These are phyloP conservation scores for Drosophila varians DNA, from an alignment of 1,140 invertebrate genomes.

Conservation along the genomic window DNA sequence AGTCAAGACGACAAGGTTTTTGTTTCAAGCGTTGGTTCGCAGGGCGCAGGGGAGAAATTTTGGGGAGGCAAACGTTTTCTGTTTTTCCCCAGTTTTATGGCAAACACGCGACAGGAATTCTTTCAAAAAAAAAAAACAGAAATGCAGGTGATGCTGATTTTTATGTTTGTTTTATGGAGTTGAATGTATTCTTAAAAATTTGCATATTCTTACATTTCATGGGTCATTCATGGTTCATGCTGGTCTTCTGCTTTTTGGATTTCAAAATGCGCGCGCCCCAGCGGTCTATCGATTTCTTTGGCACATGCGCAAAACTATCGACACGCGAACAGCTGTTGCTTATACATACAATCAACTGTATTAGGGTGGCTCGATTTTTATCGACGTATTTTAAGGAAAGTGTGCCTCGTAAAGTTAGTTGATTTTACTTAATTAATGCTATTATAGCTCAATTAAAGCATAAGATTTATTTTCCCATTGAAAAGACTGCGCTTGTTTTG, in stretches of 20 bases:
- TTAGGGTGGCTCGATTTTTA: not conserved
- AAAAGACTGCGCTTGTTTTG: not conserved
- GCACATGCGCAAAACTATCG: slow-evolving; percentile 57
- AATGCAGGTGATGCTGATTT: slow-evolving; percentile 2
- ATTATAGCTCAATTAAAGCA: not conserved
- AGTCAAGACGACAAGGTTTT: slow-evolving; percentile 35
- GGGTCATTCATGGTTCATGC: not conserved
- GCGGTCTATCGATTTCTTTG: slow-evolving; percentile 33
- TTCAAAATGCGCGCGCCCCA: slow-evolving; percentile 28
- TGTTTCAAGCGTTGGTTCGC: slow-evolving; percentile 25
- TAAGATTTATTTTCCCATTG: not conserved
- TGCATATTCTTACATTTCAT: not conserved
- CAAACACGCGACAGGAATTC: slow-evolving; percentile 24
- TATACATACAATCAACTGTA: not conserved
- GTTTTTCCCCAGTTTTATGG: slow-evolving; percentile 16
- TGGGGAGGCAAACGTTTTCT: not conserved
- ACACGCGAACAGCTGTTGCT: slow-evolving; percentile 47
- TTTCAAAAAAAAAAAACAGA: not conserved
- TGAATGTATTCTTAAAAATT: not conserved
- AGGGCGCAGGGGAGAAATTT: not conserved
- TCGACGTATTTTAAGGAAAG: too few species aligned
- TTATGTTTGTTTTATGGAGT: slow-evolving; percentile 2
- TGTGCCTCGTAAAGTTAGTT: too few species aligned
- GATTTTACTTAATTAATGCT: too few species aligned
- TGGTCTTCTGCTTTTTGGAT: not conserved